Percentiles rank a stretch among this genome's conserved stretches.
Conservation (phyloP, 2,888 invertebrate genomes). For the Panopea generosa region DNA sequence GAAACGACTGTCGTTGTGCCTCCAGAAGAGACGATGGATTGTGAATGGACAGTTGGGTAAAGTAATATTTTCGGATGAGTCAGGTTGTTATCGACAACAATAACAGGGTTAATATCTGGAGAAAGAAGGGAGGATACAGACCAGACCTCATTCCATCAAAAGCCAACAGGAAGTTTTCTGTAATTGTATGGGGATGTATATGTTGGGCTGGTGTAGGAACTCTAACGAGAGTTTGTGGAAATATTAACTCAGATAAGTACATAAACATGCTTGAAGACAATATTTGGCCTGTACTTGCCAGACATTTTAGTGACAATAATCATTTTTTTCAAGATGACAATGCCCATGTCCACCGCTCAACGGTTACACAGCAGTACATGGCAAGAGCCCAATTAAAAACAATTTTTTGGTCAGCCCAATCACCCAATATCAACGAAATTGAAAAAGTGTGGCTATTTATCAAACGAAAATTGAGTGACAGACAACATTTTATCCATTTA, state of each 20-base stretch:
- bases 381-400: background rate
- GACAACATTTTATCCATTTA: conserved; percentile 5
- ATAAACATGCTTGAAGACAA: conserved; percentile 18
- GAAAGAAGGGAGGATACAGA: conserved; percentile 9
- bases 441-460: conserved; percentile 32
- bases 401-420: conserved; percentile 16
- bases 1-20: conserved; percentile 15
- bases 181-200: conserved; percentile 33
- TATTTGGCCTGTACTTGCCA: conserved; percentile 28
- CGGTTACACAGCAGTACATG: background rate
- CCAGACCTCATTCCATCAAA: conserved; percentile 14
- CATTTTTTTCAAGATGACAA: conserved; percentile 34
- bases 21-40: conserved; percentile 5
- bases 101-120: conserved; percentile 23
- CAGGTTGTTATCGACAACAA: conserved; percentile 20
- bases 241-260: conserved; percentile 23
- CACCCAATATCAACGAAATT: conserved; percentile 26
- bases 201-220: conserved; percentile 19
- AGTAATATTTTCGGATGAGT: conserved; percentile 33
- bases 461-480: conserved; percentile 14
- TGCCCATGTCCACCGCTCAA: conserved; percentile 18
- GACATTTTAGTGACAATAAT: conserved; percentile 1
- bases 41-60: conserved; percentile 19
- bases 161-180: background rate
- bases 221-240: conserved; percentile 12